Conservation (phyloP, 2,113 vertebrate genomes). For the Pseudopodoces humilis region DNA sequence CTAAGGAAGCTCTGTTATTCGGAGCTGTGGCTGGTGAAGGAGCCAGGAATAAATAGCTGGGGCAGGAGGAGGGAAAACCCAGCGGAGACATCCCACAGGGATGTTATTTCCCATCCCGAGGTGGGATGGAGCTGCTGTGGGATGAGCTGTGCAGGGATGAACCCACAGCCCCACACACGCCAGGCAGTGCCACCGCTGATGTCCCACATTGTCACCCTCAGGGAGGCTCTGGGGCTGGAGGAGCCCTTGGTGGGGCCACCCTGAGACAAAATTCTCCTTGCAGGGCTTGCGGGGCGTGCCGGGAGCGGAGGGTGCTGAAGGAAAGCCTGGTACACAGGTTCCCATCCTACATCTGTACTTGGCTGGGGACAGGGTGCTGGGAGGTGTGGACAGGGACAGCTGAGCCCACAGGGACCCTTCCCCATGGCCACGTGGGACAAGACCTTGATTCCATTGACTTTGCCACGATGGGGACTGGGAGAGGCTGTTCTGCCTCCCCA, state of each 20-base stretch:
- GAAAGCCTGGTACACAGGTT: conserved; percentile 81
- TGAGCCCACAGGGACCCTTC: background rate
- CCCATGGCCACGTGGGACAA: rapidly evolving
- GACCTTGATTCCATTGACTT: background rate
- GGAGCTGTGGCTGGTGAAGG: background rate
- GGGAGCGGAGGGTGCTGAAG: conserved; percentile 74
- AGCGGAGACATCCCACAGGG: background rate
- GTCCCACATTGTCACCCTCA: background rate
- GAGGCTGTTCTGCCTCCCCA: background rate
- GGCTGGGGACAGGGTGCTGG: background rate
- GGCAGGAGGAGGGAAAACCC: background rate
- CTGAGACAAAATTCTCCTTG: background rate
- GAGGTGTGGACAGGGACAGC: background rate
- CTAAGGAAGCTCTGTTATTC: background rate
- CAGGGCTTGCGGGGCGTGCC: conserved; percentile 80
- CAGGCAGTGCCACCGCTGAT: rapidly evolving
- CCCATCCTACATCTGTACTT: conserved; percentile 67
- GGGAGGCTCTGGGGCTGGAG: background rate
- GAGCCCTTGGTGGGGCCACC: background rate
- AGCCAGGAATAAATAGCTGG: background rate
- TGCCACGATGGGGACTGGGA: background rate
- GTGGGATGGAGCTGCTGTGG: background rate
- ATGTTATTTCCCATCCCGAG: background rate
- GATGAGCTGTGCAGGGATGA: rapidly evolving
- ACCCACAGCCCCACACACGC: background rate